These are phyloP conservation scores for Trichacis sp. DNA, from an alignment of 2,888 invertebrate species.

Conservation along the genomic window DNA sequence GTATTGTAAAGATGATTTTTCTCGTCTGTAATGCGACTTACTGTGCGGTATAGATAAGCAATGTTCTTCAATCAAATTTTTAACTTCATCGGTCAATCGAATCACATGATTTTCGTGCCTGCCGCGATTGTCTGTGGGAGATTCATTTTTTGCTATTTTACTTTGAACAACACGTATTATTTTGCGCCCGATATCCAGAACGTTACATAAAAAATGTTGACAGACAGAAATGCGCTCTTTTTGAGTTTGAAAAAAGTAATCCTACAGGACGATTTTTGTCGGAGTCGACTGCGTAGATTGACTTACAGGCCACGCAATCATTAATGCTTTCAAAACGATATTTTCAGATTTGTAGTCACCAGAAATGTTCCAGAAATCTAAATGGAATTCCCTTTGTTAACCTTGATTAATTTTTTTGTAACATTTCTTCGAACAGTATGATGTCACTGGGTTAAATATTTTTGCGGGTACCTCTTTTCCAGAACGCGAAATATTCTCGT, in stretches of 20 bases:
- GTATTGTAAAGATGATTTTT: too few relatives aligned
- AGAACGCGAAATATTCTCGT: too few relatives aligned
- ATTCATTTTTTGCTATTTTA: too few relatives aligned
- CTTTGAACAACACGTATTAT: not conserved
- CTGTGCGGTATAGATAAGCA: not conserved
- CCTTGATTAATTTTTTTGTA: too few relatives aligned
- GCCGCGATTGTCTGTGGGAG: too few relatives aligned
- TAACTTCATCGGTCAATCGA: not conserved
- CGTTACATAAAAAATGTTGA: not conserved
- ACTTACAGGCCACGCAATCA: not conserved
- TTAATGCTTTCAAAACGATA: not conserved
- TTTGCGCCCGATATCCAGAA: not conserved
- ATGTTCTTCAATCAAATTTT: not conserved
- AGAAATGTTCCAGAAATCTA: not conserved
- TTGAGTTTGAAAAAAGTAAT: too few relatives aligned
- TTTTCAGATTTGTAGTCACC: constrained; percentile 3
- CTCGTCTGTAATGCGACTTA: not conserved
- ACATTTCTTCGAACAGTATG: too few relatives aligned
- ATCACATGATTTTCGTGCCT: not conserved
- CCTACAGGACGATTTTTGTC: not conserved
- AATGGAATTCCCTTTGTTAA: not conserved
- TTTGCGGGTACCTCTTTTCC: too few relatives aligned
- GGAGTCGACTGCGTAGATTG: not conserved
- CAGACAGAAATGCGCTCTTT: constrained; percentile 2
- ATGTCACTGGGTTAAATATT: too few relatives aligned